Evolutionary conservation across 1,140 invertebrate genomes (phyloP).

Genomic region (Drosophila oshimai): DNA sequence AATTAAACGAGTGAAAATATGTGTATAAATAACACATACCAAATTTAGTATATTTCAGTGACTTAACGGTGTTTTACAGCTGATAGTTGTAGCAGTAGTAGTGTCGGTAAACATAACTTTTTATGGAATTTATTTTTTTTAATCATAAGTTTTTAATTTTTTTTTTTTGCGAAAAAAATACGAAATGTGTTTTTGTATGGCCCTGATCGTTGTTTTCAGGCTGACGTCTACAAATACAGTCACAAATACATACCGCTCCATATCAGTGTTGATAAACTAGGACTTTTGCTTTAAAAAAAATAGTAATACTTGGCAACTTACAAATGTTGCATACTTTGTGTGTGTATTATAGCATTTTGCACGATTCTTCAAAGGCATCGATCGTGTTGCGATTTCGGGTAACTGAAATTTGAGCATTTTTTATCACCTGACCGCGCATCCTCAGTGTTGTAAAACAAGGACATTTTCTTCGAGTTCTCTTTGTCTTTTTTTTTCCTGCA

Average conservation of each 20-base stretch:
- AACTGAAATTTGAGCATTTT: background rate
- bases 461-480: background rate
- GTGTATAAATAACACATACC: background rate
- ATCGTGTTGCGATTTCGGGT: background rate
- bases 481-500: background rate
- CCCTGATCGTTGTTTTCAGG: too few species aligned
- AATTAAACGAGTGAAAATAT: background rate
- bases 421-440: background rate
- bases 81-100: too few species aligned
- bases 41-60: background rate
- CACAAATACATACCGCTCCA: too few species aligned
- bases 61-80: background rate
- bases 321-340: too few species aligned
- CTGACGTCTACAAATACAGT: too few species aligned
- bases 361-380: background rate
- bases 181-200: too few species aligned
- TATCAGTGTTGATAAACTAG: background rate
- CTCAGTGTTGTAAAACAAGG: conserved; percentile 29
- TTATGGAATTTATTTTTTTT: background rate
- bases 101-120: too few species aligned
- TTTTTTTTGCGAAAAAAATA: too few species aligned
- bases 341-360: too few species aligned
- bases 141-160: background rate
- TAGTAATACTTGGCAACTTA: too few species aligned
- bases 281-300: background rate